phyloP scores from a whole-genome alignment of 2,888 invertebrate genomes.

The Cryptosula pallasiana region DNA sequence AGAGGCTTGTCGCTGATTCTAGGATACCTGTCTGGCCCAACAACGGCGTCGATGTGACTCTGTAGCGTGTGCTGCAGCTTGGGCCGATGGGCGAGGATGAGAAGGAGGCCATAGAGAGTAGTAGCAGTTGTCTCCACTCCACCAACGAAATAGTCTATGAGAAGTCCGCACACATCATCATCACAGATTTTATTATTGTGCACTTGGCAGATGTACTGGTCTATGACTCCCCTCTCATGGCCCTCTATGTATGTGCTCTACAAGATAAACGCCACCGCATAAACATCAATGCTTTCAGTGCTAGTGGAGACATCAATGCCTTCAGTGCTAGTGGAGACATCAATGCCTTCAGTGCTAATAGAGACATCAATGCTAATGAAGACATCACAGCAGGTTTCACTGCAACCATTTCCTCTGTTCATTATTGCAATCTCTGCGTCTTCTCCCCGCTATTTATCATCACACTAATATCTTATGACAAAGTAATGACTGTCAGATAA shows the following conservation, averaged over 20 bases:
- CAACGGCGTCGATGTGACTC: constrained; percentile 33
- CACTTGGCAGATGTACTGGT: constrained; percentile 24
- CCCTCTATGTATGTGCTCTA: constrained; percentile 22
- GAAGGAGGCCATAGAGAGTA: constrained; percentile 26
- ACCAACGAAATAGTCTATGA: constrained; percentile 22
- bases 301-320: no score
- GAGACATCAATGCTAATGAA: no score
- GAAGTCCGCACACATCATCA: background rate
- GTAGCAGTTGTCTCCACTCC: constrained; percentile 25
- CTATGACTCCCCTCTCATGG: constrained; percentile 15
- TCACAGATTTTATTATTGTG: background rate
- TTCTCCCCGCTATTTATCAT: no score
- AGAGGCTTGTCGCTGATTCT: constrained; percentile 23
- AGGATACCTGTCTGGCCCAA: constrained; percentile 30
- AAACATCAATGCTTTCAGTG: no score
- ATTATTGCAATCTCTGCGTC: no score
- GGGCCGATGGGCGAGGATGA: constrained; percentile 32
- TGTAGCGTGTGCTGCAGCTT: constrained; percentile 36
- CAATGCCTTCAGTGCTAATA: no score
- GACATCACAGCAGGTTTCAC: no score
- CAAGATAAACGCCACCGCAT: background rate
- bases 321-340: no score
- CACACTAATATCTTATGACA: no score
- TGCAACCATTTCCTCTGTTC: no score
- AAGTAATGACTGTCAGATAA: no score